These are phyloP conservation scores for Catocala fraxini DNA, from an alignment of 2,888 invertebrate species.

Conservation along the genomic window DNA sequence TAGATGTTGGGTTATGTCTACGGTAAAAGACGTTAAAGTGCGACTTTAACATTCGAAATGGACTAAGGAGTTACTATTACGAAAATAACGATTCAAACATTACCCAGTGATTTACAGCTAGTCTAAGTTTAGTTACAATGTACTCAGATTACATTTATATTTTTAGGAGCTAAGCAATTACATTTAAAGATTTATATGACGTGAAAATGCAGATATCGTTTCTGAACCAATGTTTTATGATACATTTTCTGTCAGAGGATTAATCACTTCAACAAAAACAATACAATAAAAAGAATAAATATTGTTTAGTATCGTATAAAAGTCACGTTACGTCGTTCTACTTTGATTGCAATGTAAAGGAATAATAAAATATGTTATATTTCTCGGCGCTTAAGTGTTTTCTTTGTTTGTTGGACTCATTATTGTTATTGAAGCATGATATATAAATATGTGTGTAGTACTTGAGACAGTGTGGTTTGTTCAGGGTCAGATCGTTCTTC, in stretches of 20 bases:
- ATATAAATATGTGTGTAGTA: conserved; percentile 40
- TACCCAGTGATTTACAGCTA: not conserved
- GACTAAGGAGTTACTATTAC: not conserved
- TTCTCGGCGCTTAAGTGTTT: conserved; percentile 23
- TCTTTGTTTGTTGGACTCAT: conserved; percentile 16
- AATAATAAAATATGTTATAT: conserved; percentile 28
- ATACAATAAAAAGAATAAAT: conserved; percentile 14
- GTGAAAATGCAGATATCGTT: not conserved
- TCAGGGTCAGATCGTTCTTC: conserved; percentile 94
- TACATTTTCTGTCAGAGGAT: not conserved
- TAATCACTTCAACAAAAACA: not conserved
- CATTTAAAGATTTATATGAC: no score
- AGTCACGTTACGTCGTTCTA: conserved; percentile 26
- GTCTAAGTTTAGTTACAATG: no score
- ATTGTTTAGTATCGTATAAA: conserved; percentile 12
- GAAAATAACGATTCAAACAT: not conserved
- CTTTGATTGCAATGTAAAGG: conserved; percentile 25
- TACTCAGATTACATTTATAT: no score
- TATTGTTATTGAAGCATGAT: conserved; percentile 1
- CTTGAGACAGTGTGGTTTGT: conserved; percentile 87
- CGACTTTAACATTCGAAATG: not conserved
- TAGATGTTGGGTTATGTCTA: conserved; percentile 5
- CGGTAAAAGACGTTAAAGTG: conserved; percentile 3
- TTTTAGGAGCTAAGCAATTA: no score
- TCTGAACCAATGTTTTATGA: not conserved